Conservation (phyloP, 2,888 invertebrate species). For the Sinhomidia bicolor region DNA sequence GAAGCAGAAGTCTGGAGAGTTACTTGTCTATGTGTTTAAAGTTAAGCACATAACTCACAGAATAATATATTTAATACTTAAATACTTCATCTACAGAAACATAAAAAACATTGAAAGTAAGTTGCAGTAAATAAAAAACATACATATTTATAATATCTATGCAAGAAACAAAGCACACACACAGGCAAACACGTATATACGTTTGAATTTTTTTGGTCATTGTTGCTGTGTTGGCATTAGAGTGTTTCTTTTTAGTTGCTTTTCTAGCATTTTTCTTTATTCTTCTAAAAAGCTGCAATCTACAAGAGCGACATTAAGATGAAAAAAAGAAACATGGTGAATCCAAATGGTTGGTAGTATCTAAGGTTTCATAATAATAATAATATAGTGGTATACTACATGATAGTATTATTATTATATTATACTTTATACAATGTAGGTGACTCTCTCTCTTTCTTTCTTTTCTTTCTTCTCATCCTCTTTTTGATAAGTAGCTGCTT, state of each 20-base stretch:
- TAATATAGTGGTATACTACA: neutral
- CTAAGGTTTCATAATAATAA: too few species aligned
- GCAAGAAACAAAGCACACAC: too few species aligned
- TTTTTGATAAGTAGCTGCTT: conserved; percentile 25
- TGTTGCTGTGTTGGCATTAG: neutral
- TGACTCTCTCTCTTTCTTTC: neutral
- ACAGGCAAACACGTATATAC: neutral
- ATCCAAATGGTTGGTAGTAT: too few species aligned
- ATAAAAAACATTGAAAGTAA: neutral
- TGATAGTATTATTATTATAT: neutral
- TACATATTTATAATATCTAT: too few species aligned
- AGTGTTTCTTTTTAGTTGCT: neutral
- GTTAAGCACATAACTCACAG: neutral
- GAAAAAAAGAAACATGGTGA: neutral
- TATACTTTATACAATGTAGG: neutral
- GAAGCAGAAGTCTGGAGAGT: neutral
- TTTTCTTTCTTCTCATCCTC: too few species aligned
- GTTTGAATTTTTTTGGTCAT: neutral
- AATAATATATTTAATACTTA: neutral
- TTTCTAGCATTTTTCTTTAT: neutral
- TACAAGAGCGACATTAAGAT: too few species aligned
- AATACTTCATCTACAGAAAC: neutral
- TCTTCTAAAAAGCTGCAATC: neutral
- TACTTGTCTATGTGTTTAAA: neutral
- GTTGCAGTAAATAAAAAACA: too few species aligned